Conservation (phyloP, 2,113 vertebrate genomes). For the Petroica traversi region DNA sequence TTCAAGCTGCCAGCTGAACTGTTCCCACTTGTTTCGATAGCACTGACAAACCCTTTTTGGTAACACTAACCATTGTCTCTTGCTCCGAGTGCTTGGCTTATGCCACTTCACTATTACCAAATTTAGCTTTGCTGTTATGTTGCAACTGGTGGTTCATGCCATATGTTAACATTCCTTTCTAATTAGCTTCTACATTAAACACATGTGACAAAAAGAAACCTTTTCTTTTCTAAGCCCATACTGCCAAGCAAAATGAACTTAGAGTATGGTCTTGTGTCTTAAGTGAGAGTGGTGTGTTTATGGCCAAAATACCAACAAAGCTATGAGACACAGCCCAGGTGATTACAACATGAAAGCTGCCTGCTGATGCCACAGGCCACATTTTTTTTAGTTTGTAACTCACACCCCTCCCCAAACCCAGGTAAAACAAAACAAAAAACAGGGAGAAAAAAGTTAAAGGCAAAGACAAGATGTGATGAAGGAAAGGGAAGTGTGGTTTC, state of each 20-base stretch:
- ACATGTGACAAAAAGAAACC: not conserved
- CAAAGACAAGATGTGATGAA: not conserved
- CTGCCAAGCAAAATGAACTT: not conserved
- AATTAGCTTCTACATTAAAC: not conserved
- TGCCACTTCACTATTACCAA: not conserved
- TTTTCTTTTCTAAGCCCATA: not conserved
- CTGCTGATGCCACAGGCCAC: not conserved
- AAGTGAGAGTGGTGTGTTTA: not conserved
- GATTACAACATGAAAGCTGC: not conserved
- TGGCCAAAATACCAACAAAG: not conserved
- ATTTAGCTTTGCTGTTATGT: not conserved
- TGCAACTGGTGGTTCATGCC: not conserved
- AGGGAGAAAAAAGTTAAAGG: not conserved
- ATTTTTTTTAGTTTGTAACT: not conserved
- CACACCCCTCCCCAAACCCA: accelerated
- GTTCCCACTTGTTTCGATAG: not conserved
- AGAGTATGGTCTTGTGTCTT: not conserved
- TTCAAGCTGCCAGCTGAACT: not conserved
- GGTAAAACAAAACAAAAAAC: not conserved
- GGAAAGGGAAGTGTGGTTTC: not conserved
- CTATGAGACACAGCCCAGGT: not conserved
- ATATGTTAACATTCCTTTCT: not conserved
- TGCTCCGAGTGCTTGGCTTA: not conserved
- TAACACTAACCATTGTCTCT: not conserved
- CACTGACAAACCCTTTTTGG: not conserved